Conservation (phyloP, 2,888 invertebrate species). For the Biston betularia region DNA sequence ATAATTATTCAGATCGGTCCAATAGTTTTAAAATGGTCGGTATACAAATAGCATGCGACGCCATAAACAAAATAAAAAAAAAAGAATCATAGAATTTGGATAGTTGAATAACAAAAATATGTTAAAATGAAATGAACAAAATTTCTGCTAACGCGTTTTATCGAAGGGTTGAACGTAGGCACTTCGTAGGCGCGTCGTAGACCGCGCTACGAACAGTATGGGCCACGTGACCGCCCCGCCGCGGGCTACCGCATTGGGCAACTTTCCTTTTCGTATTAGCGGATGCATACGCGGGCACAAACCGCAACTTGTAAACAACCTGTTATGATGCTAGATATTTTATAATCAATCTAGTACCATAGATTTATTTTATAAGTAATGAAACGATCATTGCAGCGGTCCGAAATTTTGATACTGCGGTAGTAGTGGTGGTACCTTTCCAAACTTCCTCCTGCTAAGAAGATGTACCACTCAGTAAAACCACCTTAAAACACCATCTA, state of each 20-base stretch:
- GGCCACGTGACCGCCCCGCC: neutral
- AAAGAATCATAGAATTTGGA: no score
- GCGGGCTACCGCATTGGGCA: neutral
- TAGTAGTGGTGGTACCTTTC: no score
- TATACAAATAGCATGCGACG: no score
- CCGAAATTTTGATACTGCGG: no score
- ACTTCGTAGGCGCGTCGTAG: slow-evolving; percentile 1
- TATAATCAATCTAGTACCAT: neutral
- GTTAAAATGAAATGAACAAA: no score
- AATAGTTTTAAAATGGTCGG: no score
- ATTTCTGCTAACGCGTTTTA: neutral
- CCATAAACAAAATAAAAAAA: no score
- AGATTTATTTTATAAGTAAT: no score
- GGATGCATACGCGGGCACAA: neutral
- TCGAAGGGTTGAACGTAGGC: neutral
- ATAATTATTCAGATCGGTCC: no score
- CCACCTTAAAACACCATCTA: neutral
- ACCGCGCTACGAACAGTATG: neutral
- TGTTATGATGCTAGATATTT: slow-evolving; percentile 1
- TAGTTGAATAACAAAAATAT: no score
- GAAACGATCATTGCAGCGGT: no score
- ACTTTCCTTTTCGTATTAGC: slow-evolving; percentile 1
- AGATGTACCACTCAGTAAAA: neutral
- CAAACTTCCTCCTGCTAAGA: neutral
- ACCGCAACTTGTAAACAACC: neutral